Conservation (phyloP, 1,140 invertebrate species). For the Steinernema khuongi region DNA sequence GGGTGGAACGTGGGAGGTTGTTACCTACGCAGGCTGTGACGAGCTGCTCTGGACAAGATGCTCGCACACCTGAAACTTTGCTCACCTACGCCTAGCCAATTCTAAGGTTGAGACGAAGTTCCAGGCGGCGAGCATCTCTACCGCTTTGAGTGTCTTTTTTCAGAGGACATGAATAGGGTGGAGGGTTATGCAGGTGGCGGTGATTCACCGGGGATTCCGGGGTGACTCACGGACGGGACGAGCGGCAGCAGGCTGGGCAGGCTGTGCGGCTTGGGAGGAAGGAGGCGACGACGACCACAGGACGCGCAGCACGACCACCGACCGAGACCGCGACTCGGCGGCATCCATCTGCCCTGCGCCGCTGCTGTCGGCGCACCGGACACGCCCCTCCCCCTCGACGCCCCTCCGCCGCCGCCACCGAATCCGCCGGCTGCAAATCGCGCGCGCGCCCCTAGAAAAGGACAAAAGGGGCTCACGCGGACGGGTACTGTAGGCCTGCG, state of each 20-base stretch:
- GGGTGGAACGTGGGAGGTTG: neutral
- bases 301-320: too few relatives aligned
- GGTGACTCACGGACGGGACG: too few relatives aligned
- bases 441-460: neutral
- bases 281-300: too few relatives aligned
- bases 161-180: neutral
- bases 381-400: neutral
- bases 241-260: too few relatives aligned
- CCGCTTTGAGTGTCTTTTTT: neutral
- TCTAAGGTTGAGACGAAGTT: conserved; percentile 36
- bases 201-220: neutral
- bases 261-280: too few relatives aligned
- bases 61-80: conserved; percentile 44
- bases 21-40: neutral
- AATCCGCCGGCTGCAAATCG: neutral
- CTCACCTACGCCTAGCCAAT: conserved; percentile 31
- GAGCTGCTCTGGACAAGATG: conserved; percentile 12
- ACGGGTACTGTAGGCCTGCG: conserved; percentile 3
- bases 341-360: neutral
- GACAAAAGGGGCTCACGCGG: neutral
- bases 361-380: neutral
- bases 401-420: neutral
- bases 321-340: neutral
- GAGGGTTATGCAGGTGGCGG: neutral
- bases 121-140: conserved; percentile 24